These are phyloP conservation scores for Leptopilina boulardi DNA, from an alignment of 1,140 invertebrate species.

Conservation along the genomic window DNA sequence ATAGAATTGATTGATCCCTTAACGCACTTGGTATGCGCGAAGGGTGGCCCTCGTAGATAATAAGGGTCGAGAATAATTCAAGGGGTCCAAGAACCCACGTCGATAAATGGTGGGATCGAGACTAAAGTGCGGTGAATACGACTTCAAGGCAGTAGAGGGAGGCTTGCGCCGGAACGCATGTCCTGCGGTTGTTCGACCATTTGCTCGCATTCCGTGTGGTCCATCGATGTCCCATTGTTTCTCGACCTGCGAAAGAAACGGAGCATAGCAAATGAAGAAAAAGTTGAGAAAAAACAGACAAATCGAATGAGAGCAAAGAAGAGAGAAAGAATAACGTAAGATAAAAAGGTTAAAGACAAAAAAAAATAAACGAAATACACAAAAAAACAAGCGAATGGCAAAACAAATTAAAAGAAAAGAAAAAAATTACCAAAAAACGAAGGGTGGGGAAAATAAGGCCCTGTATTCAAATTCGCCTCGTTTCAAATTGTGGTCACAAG, in stretches of 20 bases:
- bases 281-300: slow-evolving; percentile 1
- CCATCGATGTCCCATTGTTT: slow-evolving; percentile 76
- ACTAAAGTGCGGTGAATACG: slow-evolving; percentile 48
- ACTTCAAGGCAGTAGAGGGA: slow-evolving; percentile 37
- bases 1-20: too few species aligned
- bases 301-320: slow-evolving; percentile 35
- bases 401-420: slow-evolving; percentile 42
- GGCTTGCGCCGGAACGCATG: slow-evolving; percentile 73
- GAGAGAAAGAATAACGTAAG: slow-evolving; percentile 38
- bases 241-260: slow-evolving; percentile 47
- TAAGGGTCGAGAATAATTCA: slow-evolving; percentile 45
- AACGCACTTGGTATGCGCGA: neutral
- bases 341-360: slow-evolving; percentile 33
- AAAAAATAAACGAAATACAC: neutral
- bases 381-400: slow-evolving; percentile 42
- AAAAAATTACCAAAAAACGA: too few species aligned
- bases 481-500: slow-evolving; percentile 60
- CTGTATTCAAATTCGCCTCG: slow-evolving; percentile 69
- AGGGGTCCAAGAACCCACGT: slow-evolving; percentile 22
- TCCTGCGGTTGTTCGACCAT: slow-evolving; percentile 76
- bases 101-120: slow-evolving; percentile 38
- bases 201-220: slow-evolving; percentile 77
- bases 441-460: slow-evolving; percentile 43
- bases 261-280: neutral
- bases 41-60: slow-evolving; percentile 8